A percentile compares a stretch with the other conserved stretches of the same genome.
Evolutionary conservation across 2,797 vertebrate species (phyloP).

Genomic region (Sebastes hubbsi): DNA sequence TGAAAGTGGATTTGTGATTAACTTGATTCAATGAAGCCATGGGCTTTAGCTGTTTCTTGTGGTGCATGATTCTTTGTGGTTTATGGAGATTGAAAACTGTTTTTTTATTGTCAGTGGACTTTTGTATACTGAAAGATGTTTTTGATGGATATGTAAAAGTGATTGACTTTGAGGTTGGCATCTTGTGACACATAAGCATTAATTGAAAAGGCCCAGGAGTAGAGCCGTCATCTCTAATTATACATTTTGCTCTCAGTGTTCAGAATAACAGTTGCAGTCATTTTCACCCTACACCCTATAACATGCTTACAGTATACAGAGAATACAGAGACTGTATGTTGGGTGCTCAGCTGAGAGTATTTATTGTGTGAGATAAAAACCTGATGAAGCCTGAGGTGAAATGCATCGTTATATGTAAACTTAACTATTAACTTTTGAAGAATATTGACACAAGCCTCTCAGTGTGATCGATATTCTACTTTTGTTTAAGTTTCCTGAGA

Average conservation of each 20-base stretch:
- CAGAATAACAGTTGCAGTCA: neutral
- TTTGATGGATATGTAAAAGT: neutral
- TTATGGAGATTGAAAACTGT: neutral
- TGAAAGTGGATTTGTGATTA: neutral
- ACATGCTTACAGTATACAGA: neutral
- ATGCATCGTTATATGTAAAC: neutral
- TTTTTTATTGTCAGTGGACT: neutral
- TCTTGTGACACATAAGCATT: neutral
- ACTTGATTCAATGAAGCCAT: neutral
- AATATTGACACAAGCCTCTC: neutral
- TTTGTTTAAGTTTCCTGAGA: neutral
- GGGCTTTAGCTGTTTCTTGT: neutral
- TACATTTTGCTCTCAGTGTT: neutral
- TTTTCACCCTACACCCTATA: neutral
- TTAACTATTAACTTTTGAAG: neutral
- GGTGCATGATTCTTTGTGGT: neutral
- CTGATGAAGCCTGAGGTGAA: neutral
- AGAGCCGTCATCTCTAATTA: neutral
- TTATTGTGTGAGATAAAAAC: neutral
- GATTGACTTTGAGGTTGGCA: neutral
- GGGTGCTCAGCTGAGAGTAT: neutral
- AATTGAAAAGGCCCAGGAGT: neutral
- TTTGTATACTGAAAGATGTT: neutral
- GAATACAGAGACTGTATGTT: neutral
- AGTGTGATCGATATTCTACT: neutral